Conservation (phyloP, 2,113 vertebrate species). For the Felis chaus region DNA sequence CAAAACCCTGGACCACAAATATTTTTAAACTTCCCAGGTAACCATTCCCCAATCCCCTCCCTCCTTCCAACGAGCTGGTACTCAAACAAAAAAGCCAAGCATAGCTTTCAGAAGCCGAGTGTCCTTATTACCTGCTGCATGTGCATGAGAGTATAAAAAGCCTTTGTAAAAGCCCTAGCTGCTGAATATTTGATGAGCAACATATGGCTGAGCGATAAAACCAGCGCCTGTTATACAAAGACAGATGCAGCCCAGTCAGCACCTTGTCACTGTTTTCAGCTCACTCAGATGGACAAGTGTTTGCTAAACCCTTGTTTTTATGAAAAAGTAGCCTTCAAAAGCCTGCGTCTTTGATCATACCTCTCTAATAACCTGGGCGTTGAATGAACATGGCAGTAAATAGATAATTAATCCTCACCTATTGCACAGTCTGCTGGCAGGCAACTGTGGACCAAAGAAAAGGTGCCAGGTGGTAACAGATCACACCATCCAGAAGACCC, state of each 20-base stretch:
- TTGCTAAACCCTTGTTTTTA: not conserved
- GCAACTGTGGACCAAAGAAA: constrained; percentile 4
- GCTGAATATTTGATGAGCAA: constrained; percentile 85
- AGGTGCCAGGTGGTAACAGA: fast-evolving
- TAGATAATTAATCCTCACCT: constrained; percentile 54
- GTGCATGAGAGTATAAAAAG: constrained; percentile 35
- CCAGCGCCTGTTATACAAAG: constrained; percentile 58
- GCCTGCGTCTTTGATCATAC: not conserved
- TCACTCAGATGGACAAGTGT: not conserved
- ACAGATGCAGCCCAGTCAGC: constrained; percentile 66
- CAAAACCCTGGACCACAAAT: not conserved
- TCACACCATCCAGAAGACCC: not conserved
- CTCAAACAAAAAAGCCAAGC: not conserved
- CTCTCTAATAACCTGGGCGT: constrained; percentile 44
- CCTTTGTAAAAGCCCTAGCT: constrained; percentile 55
- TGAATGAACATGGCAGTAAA: constrained; percentile 46
- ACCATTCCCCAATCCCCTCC: not conserved
- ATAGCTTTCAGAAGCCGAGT: not conserved
- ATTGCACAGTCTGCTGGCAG: not conserved
- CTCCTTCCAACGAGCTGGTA: not conserved
- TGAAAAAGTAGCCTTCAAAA: not conserved
- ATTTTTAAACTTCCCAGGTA: constrained; percentile 19
- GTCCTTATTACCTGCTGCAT: constrained; percentile 8
- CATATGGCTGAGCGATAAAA: constrained; percentile 76
- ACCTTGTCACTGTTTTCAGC: constrained; percentile 43